phyloP scores from a whole-genome alignment of 2,113 vertebrate genomes.

The Nesogale talazaci region DNA sequence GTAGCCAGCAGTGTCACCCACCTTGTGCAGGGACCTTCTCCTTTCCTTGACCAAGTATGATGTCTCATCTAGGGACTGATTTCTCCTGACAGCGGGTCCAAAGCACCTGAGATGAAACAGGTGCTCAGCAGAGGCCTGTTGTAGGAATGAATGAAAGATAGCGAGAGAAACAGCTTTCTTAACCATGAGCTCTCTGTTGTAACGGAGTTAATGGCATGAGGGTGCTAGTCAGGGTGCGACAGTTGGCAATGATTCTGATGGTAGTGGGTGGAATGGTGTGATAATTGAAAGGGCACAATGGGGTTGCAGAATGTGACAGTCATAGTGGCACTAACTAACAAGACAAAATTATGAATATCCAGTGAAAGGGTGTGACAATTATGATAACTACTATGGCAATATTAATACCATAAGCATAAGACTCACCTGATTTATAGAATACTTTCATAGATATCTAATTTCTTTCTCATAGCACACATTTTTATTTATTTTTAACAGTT shows the following conservation, averaged over 20 bases:
- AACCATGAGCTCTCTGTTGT: not conserved
- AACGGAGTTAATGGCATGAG: not conserved
- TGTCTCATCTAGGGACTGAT: too few relatives aligned
- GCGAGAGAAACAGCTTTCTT: constrained; percentile 1
- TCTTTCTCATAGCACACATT: not conserved
- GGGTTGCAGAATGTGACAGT: not conserved
- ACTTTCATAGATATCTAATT: not conserved
- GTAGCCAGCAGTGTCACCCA: too few relatives aligned
- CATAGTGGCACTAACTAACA: not conserved
- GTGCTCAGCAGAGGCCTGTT: not conserved
- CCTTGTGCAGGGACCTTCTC: too few relatives aligned
- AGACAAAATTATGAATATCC: not conserved
- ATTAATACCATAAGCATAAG: not conserved
- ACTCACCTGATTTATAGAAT: too few relatives aligned
- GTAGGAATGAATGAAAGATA: not conserved
- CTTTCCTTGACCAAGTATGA: too few relatives aligned
- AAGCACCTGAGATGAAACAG: not conserved
- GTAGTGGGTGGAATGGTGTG: not conserved
- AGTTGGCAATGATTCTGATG: not conserved
- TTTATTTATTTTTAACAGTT: not conserved
- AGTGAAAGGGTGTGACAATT: not conserved
- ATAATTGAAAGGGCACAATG: too few relatives aligned
- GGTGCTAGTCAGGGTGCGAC: not conserved
- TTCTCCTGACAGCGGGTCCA: too few relatives aligned
- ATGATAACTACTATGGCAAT: not conserved